Conservation (phyloP, 2,797 vertebrate species). For the Hoplostethus atlanticus region DNA sequence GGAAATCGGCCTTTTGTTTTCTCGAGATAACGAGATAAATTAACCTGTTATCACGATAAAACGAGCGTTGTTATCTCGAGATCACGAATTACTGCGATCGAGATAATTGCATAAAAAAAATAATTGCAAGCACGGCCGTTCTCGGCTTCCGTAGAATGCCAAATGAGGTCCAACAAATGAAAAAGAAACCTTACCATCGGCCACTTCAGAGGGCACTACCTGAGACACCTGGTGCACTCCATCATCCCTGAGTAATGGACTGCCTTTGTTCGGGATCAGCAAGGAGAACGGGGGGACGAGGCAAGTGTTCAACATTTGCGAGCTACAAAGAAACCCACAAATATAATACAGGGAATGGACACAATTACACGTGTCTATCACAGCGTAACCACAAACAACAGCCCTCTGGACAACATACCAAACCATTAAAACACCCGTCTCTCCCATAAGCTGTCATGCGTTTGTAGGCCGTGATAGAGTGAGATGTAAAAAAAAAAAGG, state of each 20-base stretch:
- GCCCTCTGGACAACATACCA: slow-evolving; percentile 15
- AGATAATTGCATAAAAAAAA: too few species aligned
- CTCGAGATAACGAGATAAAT: too few species aligned
- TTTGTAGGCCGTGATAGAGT: slow-evolving; percentile 25
- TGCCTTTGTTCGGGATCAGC: slow-evolving; percentile 53
- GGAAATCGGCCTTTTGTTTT: too few species aligned
- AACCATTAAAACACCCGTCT: slow-evolving; percentile 26
- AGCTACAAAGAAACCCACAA: slow-evolving; percentile 30
- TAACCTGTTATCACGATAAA: too few species aligned
- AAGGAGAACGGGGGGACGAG: slow-evolving; percentile 5
- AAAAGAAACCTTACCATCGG: too few species aligned
- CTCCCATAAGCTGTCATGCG: slow-evolving; percentile 8
- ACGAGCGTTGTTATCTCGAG: too few species aligned
- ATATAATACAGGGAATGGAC: slow-evolving; percentile 17
- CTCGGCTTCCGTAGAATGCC: too few species aligned
- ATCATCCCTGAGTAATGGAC: too few species aligned
- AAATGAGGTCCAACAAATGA: too few species aligned
- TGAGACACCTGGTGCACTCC: slow-evolving; percentile 14
- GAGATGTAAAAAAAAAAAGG: slow-evolving; percentile 8
- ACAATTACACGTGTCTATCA: slow-evolving; percentile 30
- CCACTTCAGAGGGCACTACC: slow-evolving; percentile 9
- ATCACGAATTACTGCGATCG: too few species aligned
- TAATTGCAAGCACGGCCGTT: too few species aligned
- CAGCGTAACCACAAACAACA: slow-evolving; percentile 32
- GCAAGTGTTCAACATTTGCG: slow-evolving; percentile 60